Conservation (phyloP, 1,140 invertebrate genomes). For the Scylla paramamosain region DNA sequence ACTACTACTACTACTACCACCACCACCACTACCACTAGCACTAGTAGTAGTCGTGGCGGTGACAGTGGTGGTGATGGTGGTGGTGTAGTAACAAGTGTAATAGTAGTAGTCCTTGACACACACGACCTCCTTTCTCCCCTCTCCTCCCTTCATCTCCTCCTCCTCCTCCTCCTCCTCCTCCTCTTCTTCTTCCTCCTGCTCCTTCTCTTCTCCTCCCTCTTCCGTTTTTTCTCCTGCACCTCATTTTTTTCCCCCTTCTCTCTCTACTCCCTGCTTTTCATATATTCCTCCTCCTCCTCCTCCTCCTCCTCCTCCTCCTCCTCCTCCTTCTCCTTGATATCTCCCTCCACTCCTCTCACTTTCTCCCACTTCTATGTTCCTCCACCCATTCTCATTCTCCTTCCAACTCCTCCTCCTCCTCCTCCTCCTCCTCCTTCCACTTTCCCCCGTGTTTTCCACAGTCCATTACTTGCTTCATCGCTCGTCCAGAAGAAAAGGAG, state of each 20-base stretch:
- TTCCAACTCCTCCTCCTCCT: background rate
- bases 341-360: background rate
- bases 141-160: background rate
- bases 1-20: background rate
- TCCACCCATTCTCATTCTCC: too few relatives aligned
- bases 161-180: constrained; percentile 8
- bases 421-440: background rate
- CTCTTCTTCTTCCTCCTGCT: background rate
- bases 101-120: background rate
- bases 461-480: too few relatives aligned
- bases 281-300: background rate
- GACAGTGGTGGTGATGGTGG: too few relatives aligned
- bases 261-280: background rate
- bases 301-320: background rate
- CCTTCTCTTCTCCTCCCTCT: background rate
- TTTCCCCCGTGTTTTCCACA: too few relatives aligned
- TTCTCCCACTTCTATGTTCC: too few relatives aligned
- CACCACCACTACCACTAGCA: background rate
- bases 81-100: background rate
- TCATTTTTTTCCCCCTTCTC: background rate
- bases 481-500: too few relatives aligned
- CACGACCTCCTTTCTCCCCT: background rate
- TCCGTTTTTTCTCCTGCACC: background rate
- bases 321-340: background rate
- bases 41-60: too few relatives aligned